These are phyloP conservation scores for Drosophila subquinaria DNA, from an alignment of 2,888 invertebrate species.

Conservation along the genomic window DNA sequence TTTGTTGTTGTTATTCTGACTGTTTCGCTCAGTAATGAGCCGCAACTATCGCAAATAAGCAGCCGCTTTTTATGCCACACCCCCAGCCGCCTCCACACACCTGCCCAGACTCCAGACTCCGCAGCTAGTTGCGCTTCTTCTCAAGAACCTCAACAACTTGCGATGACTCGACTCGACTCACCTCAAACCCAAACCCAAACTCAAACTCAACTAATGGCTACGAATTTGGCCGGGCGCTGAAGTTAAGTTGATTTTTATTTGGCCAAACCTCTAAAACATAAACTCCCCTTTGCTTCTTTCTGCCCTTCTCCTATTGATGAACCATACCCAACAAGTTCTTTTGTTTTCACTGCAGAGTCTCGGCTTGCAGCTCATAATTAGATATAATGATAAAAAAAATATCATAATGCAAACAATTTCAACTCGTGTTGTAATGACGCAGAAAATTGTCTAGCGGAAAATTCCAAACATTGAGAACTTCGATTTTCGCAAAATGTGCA, in stretches of 20 bases:
- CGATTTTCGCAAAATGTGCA: constrained; percentile 19
- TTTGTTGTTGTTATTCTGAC: constrained; percentile 13
- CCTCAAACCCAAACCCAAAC: constrained; percentile 19
- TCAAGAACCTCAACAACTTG: constrained; percentile 9
- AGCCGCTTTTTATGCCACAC: constrained; percentile 51
- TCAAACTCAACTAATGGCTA: constrained; percentile 40
- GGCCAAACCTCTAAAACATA: constrained; percentile 66
- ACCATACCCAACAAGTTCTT: constrained; percentile 41
- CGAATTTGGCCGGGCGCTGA: constrained; percentile 41
- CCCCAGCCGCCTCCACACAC: constrained; percentile 58
- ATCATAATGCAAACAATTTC: constrained; percentile 75
- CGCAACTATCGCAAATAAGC: constrained; percentile 69
- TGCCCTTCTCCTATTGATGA: neutral
- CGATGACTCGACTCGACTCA: constrained; percentile 4
- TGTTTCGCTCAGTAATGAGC: constrained; percentile 55
- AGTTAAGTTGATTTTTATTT: constrained; percentile 51
- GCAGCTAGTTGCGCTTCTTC: neutral
- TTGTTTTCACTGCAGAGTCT: constrained; percentile 24
- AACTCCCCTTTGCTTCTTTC: neutral
- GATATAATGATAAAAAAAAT: constrained; percentile 74
- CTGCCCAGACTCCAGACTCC: constrained; percentile 31
- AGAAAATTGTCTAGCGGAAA: constrained; percentile 66
- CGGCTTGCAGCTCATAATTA: constrained; percentile 64
- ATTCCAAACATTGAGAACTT: constrained; percentile 22
- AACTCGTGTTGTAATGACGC: constrained; percentile 51